These are phyloP conservation scores for Procambarus virginalis DNA, from an alignment of 1,140 invertebrate species.

Conservation along the genomic window DNA sequence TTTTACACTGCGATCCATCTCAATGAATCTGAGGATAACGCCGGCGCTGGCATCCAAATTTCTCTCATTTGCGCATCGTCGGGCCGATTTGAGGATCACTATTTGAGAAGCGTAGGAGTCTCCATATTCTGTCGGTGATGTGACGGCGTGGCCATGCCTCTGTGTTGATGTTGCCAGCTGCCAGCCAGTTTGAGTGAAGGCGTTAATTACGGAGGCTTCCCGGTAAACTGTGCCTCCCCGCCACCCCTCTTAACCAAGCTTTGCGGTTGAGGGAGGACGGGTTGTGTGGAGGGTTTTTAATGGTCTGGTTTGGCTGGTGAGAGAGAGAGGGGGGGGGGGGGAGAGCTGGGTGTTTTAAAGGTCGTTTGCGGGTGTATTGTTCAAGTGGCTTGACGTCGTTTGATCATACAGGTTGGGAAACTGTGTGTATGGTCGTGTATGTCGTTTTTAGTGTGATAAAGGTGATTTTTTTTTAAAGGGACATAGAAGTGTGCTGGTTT, in stretches of 20 bases:
- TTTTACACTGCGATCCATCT: conserved; percentile 21
- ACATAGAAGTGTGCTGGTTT: neutral
- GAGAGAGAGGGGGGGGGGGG: too few relatives aligned
- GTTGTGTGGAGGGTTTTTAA: too few relatives aligned
- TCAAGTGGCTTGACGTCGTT: neutral
- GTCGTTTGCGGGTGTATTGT: neutral
- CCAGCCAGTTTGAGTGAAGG: conserved; percentile 5
- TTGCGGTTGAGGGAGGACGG: neutral
- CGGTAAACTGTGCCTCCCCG: neutral
- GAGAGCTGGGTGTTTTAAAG: neutral
- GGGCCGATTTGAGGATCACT: conserved; percentile 23
- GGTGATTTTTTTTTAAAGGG: too few relatives aligned
- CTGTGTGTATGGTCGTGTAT: neutral
- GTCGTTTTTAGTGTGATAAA: neutral
- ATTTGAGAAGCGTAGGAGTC: conserved; percentile 31
- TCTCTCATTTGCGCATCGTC: neutral
- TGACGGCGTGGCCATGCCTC: neutral
- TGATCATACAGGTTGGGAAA: neutral
- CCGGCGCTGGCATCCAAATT: neutral
- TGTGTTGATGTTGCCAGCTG: neutral
- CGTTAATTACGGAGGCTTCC: conserved; percentile 32
- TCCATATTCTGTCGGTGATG: conserved; percentile 36
- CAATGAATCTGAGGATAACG: conserved; percentile 43
- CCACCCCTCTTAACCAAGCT: neutral
- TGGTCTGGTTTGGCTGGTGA: too few relatives aligned